A percentile compares a stretch with the other conserved stretches of the same genome.
phyloP scores from a whole-genome alignment of 2,888 invertebrate species.

The Cotesia congregata region DNA sequence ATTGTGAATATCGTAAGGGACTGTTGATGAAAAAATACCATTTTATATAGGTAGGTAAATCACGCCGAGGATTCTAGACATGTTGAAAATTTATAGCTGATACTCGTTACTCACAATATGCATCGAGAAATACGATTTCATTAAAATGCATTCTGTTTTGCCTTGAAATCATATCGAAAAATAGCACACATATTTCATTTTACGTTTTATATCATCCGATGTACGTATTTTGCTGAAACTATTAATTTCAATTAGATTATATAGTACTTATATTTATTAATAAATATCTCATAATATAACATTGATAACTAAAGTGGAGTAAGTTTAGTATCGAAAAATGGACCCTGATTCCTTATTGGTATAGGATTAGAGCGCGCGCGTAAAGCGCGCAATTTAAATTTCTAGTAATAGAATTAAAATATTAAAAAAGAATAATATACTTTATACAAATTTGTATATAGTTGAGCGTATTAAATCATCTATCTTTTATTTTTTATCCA shows the following conservation, averaged over 20 bases:
- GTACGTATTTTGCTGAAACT: background rate
- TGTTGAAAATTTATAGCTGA: conserved; percentile 28
- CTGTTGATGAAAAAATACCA: conserved; percentile 17
- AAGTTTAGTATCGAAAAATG: too few relatives aligned
- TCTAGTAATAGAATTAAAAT: too few relatives aligned
- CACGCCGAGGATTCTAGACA: conserved; percentile 27
- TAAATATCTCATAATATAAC: too few relatives aligned
- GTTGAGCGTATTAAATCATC: background rate
- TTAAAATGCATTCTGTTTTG: conserved; percentile 20
- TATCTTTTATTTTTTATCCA: background rate
- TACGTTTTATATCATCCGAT: background rate
- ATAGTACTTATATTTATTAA: background rate
- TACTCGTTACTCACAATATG: conserved; percentile 32
- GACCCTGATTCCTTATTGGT: too few relatives aligned
- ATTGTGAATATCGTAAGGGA: background rate
- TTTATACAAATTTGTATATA: too few relatives aligned
- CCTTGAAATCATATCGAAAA: background rate
- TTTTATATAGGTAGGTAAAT: conserved; percentile 8
- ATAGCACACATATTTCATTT: background rate
- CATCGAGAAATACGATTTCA: conserved; percentile 25
- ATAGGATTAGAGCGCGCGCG: too few relatives aligned
- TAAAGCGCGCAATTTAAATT: too few relatives aligned
- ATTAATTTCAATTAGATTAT: background rate
- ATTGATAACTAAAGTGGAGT: too few relatives aligned
- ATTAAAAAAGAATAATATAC: too few relatives aligned